These are phyloP conservation scores for Botrylloides violaceus DNA, from an alignment of 23 tunicate genomes.

Conservation along the genomic window DNA sequence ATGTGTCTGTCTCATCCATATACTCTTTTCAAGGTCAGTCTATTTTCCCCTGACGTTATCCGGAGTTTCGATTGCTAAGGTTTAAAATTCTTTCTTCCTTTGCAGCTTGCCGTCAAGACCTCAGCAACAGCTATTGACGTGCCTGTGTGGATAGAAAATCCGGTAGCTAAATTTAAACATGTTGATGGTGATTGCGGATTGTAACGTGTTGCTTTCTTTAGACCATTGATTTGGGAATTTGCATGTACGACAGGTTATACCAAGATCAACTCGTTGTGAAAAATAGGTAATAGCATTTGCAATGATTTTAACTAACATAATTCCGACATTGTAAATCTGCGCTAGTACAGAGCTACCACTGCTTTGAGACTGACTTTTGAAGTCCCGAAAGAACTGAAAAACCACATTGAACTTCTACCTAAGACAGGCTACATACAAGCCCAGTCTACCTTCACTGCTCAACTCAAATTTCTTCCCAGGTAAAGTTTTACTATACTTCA, in stretches of 20 bases:
- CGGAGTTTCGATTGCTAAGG: too few species aligned
- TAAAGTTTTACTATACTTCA: too few species aligned
- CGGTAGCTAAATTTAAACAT: slow-evolving; percentile 25
- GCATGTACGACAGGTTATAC: slow-evolving; percentile 88
- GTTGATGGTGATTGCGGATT: not conserved
- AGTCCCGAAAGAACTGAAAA: slow-evolving; percentile 77
- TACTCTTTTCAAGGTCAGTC: too few species aligned
- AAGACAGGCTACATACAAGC: slow-evolving; percentile 94
- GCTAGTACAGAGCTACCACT: slow-evolving; percentile 80
- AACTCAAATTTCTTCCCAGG: slow-evolving; percentile 91
- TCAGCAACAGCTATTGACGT: slow-evolving; percentile 79
- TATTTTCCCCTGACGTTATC: too few species aligned
- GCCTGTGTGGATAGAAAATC: slow-evolving; percentile 92
- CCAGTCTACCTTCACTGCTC: slow-evolving; percentile 75
- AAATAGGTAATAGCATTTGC: slow-evolving; percentile 52
- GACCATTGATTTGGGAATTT: slow-evolving; percentile 73
- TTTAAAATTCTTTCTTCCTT: too few species aligned
- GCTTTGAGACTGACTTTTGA: slow-evolving; percentile 73
- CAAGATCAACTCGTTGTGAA: slow-evolving; percentile 79
- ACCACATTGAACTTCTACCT: slow-evolving; percentile 82
- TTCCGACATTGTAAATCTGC: not conserved
- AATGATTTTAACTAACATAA: too few species aligned
- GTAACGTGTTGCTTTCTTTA: not conserved
- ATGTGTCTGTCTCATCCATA: too few species aligned
- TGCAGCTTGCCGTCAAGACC: slow-evolving; percentile 64